These are phyloP conservation scores for Brachylomia viminalis DNA, from an alignment of 2,888 invertebrate genomes.

Conservation along the genomic window DNA sequence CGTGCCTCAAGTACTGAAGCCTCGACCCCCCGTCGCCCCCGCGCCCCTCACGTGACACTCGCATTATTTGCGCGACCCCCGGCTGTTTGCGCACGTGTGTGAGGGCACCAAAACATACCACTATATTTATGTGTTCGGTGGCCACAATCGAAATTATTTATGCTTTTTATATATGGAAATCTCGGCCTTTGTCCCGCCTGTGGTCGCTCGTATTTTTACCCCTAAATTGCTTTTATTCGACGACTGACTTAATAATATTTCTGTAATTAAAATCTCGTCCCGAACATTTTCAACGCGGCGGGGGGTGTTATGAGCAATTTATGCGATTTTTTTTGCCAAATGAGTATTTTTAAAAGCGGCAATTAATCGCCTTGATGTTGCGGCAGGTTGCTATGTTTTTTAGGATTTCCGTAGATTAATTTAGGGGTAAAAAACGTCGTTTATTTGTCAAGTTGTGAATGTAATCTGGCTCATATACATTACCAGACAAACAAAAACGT, in stretches of 20 bases:
- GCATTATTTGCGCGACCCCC: conserved; percentile 82
- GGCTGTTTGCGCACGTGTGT: conserved; percentile 82
- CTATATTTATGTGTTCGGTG: conserved; percentile 84
- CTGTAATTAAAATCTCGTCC: conserved; percentile 87
- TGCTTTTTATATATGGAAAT: conserved; percentile 86
- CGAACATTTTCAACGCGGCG: conserved; percentile 79
- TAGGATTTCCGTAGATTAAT: conserved; percentile 67
- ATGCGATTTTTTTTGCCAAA: conserved; percentile 74
- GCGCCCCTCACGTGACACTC: conserved; percentile 76
- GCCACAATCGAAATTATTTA: conserved; percentile 88
- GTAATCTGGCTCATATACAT: conserved; percentile 56
- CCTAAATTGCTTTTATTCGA: conserved; percentile 86
- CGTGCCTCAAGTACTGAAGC: conserved; percentile 57
- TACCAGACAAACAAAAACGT: conserved; percentile 35
- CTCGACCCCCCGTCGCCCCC: conserved; percentile 57
- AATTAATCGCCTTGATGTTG: conserved; percentile 75
- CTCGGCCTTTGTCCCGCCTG: conserved; percentile 80
- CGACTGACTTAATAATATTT: conserved; percentile 87
- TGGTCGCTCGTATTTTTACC: conserved; percentile 68
- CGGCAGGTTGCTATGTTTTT: conserved; percentile 65
- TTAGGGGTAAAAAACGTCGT: conserved; percentile 56
- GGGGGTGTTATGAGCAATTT: conserved; percentile 78
- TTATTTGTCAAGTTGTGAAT: conserved; percentile 67
- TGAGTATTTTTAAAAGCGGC: conserved; percentile 75
- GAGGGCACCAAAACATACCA: conserved; percentile 79